Conservation (phyloP, 2,113 vertebrate genomes). For the Ellobius talpinus region DNA sequence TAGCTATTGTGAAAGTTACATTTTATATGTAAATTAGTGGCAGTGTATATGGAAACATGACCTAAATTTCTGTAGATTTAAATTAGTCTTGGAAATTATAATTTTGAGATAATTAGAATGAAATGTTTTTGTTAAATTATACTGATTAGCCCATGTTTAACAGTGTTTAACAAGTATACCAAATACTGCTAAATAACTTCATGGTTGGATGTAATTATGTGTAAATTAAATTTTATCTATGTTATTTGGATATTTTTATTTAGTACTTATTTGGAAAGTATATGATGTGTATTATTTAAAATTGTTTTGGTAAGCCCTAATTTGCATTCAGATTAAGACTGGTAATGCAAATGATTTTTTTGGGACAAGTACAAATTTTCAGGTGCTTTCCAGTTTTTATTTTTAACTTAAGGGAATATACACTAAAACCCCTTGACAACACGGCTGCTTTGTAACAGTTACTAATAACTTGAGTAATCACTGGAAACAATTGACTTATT, state of each 20-base stretch:
- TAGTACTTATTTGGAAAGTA: constrained; percentile 22
- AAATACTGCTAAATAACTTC: background rate
- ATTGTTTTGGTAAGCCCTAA: constrained; percentile 35
- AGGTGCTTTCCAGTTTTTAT: constrained; percentile 48
- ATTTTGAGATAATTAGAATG: constrained; percentile 56
- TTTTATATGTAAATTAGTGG: constrained; percentile 38
- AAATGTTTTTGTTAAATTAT: constrained; percentile 44
- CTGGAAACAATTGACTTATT: constrained; percentile 30
- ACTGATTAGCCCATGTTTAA: background rate
- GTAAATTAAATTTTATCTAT: background rate
- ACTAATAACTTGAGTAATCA: constrained; percentile 25
- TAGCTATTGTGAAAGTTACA: background rate
- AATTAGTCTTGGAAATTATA: constrained; percentile 26
- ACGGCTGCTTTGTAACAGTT: constrained; percentile 6
- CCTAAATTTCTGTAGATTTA: constrained; percentile 11
- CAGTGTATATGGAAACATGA: background rate
- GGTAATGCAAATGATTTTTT: background rate
- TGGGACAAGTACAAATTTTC: constrained; percentile 21
- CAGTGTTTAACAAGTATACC: background rate
- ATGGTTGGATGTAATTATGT: background rate
- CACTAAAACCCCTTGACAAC: constrained; percentile 24
- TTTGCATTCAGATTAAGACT: constrained; percentile 51
- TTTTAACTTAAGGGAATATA: constrained; percentile 44
- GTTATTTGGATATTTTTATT: background rate
- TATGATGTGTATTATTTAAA: constrained; percentile 12